A percentile compares a stretch with the other conserved stretches of the same genome.
These are phyloP conservation scores for Narcine bancroftii DNA, from an alignment of 2,113 vertebrate genomes.

Conservation along the genomic window DNA sequence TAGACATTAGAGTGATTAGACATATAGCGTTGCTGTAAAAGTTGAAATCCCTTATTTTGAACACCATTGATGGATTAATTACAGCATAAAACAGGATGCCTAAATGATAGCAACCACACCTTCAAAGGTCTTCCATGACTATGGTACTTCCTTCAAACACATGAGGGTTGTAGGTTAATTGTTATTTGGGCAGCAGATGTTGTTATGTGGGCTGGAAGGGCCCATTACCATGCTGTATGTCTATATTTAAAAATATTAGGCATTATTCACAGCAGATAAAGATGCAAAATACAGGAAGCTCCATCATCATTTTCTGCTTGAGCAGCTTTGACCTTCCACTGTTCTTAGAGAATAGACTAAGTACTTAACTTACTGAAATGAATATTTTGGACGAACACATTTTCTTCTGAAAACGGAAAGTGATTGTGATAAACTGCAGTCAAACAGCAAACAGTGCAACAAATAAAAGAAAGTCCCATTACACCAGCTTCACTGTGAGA, in stretches of 20 bases:
- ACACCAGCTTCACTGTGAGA: no score
- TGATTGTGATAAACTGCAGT: neutral
- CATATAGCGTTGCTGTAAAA: neutral
- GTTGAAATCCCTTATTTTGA: neutral
- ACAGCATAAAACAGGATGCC: neutral
- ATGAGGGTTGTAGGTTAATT: no score
- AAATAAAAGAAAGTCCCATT: neutral
- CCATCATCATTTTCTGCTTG: neutral
- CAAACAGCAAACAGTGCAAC: neutral
- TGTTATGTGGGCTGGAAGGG: no score
- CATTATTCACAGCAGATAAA: neutral
- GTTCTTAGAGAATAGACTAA: neutral
- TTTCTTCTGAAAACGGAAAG: neutral
- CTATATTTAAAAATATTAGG: no score
- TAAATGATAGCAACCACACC: neutral
- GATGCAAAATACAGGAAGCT: neutral
- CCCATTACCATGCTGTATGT: no score
- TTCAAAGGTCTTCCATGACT: no score
- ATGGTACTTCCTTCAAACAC: no score
- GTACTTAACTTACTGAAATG: neutral
- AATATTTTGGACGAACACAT: neutral
- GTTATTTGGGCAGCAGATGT: no score
- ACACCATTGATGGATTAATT: neutral
- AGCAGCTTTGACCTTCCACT: neutral
- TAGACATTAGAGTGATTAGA: conserved; percentile 22